Evolutionary conservation across 30 jellyfish, hydroid and myxozoan genomes (phyloP).

Genomic region (Cassiopea xamachana): DNA sequence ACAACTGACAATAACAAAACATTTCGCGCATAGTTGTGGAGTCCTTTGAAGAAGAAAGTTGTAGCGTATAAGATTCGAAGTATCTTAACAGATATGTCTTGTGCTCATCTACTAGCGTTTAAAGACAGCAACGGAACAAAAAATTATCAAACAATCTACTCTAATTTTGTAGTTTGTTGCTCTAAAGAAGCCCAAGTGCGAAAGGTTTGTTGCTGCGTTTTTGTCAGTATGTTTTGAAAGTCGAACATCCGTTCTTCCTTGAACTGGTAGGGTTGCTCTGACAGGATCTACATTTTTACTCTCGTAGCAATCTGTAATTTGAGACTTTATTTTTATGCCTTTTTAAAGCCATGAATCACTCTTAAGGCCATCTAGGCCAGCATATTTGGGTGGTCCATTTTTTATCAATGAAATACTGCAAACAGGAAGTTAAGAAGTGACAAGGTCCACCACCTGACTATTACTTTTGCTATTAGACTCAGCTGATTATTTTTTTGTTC

Average conservation of each 20-base stretch:
- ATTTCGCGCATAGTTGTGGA: background rate
- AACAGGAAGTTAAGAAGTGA: background rate
- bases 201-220: constrained; percentile 66
- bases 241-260: no score
- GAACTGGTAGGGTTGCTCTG: no score
- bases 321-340: background rate
- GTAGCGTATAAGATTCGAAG: background rate
- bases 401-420: background rate
- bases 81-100: constrained; percentile 65
- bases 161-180: constrained; percentile 92
- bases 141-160: constrained; percentile 87
- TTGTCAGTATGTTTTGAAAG: no score
- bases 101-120: constrained; percentile 80
- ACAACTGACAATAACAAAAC: constrained; percentile 21
- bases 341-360: no score
- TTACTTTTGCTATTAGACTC: background rate
- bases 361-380: background rate
- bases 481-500: background rate
- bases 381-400: background rate
- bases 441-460: background rate
- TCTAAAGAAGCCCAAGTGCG: constrained; percentile 94
- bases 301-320: background rate
- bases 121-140: constrained; percentile 88
- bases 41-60: constrained; percentile 8
- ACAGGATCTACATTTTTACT: no score